Evolutionary conservation across 2,797 vertebrate genomes (phyloP).

Genomic region (Limnodromus scolopaceus): DNA sequence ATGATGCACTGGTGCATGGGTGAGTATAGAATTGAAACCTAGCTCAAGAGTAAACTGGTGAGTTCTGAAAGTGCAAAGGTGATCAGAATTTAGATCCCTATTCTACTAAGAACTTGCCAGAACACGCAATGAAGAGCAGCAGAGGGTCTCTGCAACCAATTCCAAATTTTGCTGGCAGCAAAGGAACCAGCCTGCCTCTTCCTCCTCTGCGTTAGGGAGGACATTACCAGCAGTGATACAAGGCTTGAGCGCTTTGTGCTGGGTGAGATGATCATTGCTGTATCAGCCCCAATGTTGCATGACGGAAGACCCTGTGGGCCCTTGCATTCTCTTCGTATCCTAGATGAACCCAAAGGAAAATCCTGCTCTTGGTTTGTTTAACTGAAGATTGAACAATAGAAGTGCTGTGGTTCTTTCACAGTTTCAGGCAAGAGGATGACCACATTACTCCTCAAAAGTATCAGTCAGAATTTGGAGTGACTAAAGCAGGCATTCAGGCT

Average conservation of each 20-base stretch:
- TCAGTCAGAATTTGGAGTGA: not conserved
- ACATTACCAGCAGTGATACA: not conserved
- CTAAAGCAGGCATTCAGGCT: not conserved
- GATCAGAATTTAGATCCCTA: not conserved
- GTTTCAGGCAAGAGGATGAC: not conserved
- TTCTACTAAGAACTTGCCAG: not conserved
- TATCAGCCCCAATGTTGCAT: not conserved
- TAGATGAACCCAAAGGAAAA: not conserved
- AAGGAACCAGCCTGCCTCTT: not conserved
- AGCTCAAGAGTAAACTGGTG: not conserved
- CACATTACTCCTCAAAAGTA: not conserved
- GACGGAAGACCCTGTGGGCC: not conserved
- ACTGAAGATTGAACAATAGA: not conserved
- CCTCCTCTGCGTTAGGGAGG: not conserved
- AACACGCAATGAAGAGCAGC: not conserved
- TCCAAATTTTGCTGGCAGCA: not conserved
- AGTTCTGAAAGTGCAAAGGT: not conserved
- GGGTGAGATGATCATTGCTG: not conserved
- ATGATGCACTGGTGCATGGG: not conserved
- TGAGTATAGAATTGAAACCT: not conserved
- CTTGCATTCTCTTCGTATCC: not conserved
- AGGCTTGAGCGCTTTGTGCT: not conserved
- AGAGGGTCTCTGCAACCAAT: not conserved
- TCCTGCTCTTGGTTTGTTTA: slow-evolving; percentile 3
- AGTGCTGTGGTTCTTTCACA: not conserved